Base-by-base conservation (phyloP, 1,140 invertebrate species). In the Aphaenogaster ashmeadi region DNA sequence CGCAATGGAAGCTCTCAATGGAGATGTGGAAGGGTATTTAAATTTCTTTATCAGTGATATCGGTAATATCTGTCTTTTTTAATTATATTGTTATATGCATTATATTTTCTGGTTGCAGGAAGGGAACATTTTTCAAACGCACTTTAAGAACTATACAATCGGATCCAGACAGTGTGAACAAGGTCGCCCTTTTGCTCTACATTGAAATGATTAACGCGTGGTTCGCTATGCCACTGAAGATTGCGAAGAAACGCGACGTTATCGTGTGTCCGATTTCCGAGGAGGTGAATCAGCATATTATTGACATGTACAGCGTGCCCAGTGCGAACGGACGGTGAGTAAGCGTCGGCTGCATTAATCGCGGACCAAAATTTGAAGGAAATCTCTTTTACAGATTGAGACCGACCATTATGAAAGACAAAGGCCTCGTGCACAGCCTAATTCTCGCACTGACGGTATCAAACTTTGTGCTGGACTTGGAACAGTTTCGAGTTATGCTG, bases 381-480 rank as follows among this genome's bases (percentile, higher is more conserved):
- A 72, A 78, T 74, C 11, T 58, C 5, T 50, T 90, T 94, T 95
- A 62, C 77, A 96, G 96, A 89, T 86, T 79, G 75, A 92, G 96
- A 18, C 95, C 96, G 33, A 89, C 92, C 15, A 94, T 87, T 41
- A 94, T 96, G 87, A 94, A 93, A 80, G 96, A 96, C 75, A 96
- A 96, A 93, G 94, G 92, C 36, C 86, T 96, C 5, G 91, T 95
- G 33, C 96, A 96, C 60, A 95, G 94, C 38, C 89, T 96, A 41
- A 94, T 96, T 47, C 86, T 96, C 9, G 89, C 89, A 9, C 85
- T 96, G 62, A 92, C 94, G 6, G 92, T 94, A 41, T 92, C 87
- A 18, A 91, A 96, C 77, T 96, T 93, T 67, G 88, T 88, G 27
- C 75, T 96, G 4, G 88, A 96, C 89, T 86, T 96, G n/a, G 95